Evolutionary conservation across 2,888 invertebrate genomes (phyloP), one percentile per base, ranked within the genome.

Genomic region (Drosophila prostipennis): DNA sequence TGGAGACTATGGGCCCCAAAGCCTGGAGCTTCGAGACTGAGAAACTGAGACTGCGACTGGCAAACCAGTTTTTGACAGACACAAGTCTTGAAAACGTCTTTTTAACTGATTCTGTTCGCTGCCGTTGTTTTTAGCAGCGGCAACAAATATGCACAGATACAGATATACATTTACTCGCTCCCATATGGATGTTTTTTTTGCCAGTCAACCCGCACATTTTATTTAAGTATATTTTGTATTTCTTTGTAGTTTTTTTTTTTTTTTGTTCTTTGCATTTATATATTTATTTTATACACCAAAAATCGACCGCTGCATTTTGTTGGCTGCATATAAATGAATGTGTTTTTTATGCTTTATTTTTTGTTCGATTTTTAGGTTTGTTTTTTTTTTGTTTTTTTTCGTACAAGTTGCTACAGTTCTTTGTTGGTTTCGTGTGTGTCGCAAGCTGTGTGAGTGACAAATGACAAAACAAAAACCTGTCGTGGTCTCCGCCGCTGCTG

Each of bases 381-480:
- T 2, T 19, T 19, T 19, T 19, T 19, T 19, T 19, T 19, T 19
- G 2, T 19, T 19, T 2, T 3, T 19, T 43, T 64, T 63, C 48
- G 68, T 77, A 79, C 79, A 76, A 85, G 82, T 88, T 84, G 88
- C 76, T 83, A 83, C 86, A 83, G 84, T 87, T 83, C 88, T 85
- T 54, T 76, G 67, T 63, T 75, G 72, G 59, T 69, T 73, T 78
- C 74, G 79, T 83, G 78, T 84, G 78, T 84, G 76, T 89, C 73
- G 87, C 79, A 86, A 87, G 84, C 87, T 86, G 90, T 87, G 82
- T 91, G 91, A 91, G 91, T 91, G 91, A 91, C 91, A 91, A 91
- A 91, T 91, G 90, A 91, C 91, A 91, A 91, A 91, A 89, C 87
- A 90, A 91, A 90, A 91, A 90, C 91, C 90, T 91, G 91, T 91